phyloP scores from a whole-genome alignment of 2,113 vertebrate species.

The Microtus ochrogaster region DNA sequence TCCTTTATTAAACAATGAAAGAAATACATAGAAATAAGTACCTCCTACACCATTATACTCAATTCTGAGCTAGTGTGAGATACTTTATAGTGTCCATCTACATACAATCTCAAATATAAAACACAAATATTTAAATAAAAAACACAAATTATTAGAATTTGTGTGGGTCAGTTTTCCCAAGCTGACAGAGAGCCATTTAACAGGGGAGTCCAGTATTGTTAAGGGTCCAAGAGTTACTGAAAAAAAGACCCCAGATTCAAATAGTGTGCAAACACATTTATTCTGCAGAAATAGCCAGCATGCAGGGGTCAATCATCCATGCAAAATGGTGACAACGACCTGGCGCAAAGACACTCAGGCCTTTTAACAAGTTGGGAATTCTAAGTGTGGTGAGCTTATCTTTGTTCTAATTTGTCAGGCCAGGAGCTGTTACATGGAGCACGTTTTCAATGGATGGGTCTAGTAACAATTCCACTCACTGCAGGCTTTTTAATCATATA shows the following conservation, averaged over 20 bases:
- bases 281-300: not conserved
- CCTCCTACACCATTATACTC: too few relatives aligned
- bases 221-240: too few relatives aligned
- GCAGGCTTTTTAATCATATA: not conserved
- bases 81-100: too few relatives aligned
- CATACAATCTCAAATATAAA: not conserved
- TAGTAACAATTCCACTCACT: too few relatives aligned
- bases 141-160: not conserved
- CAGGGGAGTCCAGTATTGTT: not conserved
- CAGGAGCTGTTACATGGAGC: not conserved
- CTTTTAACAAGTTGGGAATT: not conserved
- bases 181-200: not conserved
- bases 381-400: not conserved
- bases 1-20: too few relatives aligned
- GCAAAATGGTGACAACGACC: too few relatives aligned
- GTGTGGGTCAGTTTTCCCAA: not conserved
- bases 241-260: too few relatives aligned
- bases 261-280: not conserved
- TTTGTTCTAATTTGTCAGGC: not conserved
- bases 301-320: not conserved
- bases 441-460: not conserved
- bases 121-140: not conserved
- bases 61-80: too few relatives aligned
- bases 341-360: not conserved
- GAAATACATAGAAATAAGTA: too few relatives aligned